Percentiles rank a stretch among this genome's conserved stretches.
Evolutionary conservation across 2,797 vertebrate species (phyloP).

Genomic region (Cryptoblepharus egeriae): DNA sequence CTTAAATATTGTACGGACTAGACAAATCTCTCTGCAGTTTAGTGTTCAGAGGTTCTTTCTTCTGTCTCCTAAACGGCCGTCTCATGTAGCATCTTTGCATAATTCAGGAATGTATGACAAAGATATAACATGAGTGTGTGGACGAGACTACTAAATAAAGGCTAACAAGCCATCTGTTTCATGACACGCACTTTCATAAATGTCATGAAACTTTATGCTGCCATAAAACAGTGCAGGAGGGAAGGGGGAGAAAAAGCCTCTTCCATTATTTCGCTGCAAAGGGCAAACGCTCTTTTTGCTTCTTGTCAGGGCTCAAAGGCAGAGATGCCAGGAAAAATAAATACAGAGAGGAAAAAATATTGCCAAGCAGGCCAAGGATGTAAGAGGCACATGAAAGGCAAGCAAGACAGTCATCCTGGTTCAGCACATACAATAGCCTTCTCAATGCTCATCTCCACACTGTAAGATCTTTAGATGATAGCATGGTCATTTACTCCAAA

Average conservation of each 20-base stretch:
- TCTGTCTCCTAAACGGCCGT: conserved; percentile 31
- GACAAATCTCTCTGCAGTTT: background rate
- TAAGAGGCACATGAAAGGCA: conserved; percentile 16
- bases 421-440: background rate
- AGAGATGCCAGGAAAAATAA: conserved; percentile 36
- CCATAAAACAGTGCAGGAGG: conserved; percentile 58
- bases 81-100: conserved; percentile 51
- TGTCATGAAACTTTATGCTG: conserved; percentile 67
- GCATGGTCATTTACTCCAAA: background rate
- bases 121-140: conserved; percentile 64
- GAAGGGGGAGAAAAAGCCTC: conserved; percentile 23
- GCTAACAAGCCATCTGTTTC: conserved; percentile 75
- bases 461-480: background rate
- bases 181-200: conserved; percentile 63
- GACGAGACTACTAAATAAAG: conserved; percentile 66
- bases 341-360: conserved; percentile 22
- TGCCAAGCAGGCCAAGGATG: conserved; percentile 15
- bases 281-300: conserved; percentile 27
- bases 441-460: background rate
- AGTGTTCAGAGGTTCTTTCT: background rate
- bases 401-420: background rate
- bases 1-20: background rate
- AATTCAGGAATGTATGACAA: conserved; percentile 67
- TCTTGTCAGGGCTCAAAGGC: conserved; percentile 44
- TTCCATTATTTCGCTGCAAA: conserved; percentile 50